Percentiles rank a stretch among this genome's conserved stretches.
phyloP scores from a whole-genome alignment of 2,113 vertebrate genomes.

The Sturnus vulgaris region DNA sequence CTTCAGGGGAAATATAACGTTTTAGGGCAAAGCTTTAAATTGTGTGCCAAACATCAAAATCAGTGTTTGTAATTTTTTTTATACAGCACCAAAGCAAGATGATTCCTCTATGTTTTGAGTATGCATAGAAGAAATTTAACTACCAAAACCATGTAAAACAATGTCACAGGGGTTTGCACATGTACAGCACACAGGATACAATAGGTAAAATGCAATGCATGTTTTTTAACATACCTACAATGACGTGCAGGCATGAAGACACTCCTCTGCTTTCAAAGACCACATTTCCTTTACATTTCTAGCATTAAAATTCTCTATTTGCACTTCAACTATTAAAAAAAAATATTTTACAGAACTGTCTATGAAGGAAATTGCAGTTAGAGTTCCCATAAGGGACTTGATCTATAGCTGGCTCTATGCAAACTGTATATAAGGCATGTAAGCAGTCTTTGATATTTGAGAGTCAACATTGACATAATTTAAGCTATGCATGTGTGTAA shows the following conservation, averaged over 20 bases:
- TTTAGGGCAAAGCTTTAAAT: not conserved
- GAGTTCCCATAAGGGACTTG: not conserved
- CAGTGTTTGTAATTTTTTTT: not conserved
- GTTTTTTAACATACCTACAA: not conserved
- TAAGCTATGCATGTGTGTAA: not conserved
- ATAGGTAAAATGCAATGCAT: not conserved
- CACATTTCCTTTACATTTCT: not conserved
- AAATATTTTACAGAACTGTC: not conserved
- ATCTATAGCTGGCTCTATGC: not conserved
- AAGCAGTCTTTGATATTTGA: conserved; percentile 25
- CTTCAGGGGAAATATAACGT: not conserved
- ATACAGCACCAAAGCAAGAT: not conserved
- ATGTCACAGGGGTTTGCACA: not conserved
- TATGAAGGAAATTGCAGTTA: not conserved
- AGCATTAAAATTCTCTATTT: not conserved
- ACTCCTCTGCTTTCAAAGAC: not conserved
- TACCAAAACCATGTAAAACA: not conserved
- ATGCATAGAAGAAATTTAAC: not conserved
- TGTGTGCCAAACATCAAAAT: not conserved
- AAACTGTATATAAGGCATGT: not conserved
- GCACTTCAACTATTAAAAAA: not conserved
- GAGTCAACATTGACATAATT: not conserved
- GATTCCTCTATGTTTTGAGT: not conserved
- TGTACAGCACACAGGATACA: not conserved
- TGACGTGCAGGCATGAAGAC: not conserved